Evolutionary conservation across 30 jellyfish, hydroid and myxozoan genomes (phyloP).

Genomic region (Chrysaora quinquecirrha): DNA sequence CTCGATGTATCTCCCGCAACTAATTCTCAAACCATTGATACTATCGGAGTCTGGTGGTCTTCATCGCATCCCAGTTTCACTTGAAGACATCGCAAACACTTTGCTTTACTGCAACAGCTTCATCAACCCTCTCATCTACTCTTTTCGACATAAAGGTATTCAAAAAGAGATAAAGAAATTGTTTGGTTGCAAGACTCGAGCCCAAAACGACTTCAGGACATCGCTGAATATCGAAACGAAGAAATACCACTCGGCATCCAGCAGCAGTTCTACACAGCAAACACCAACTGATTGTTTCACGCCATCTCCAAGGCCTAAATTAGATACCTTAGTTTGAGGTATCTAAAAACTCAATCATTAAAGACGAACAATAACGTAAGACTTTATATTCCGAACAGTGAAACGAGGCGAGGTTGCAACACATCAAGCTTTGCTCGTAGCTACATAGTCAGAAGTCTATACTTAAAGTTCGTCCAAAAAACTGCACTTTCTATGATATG

Average conservation of each 20-base stretch:
- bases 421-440: no score
- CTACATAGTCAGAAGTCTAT: no score
- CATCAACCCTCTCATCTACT: conserved; percentile 65
- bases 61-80: conserved; percentile 31
- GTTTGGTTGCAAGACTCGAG: background rate
- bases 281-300: background rate
- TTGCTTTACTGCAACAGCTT: conserved; percentile 75
- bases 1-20: conserved; percentile 69
- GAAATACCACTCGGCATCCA: conserved; percentile 24
- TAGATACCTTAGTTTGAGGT: background rate
- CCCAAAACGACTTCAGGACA: background rate
- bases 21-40: conserved; percentile 58
- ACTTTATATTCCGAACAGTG: no score
- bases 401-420: no score
- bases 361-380: no score
- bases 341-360: background rate
- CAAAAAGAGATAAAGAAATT: conserved; percentile 45
- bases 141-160: conserved; percentile 65
- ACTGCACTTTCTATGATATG: no score
- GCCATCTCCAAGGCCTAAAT: background rate
- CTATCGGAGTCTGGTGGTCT: conserved; percentile 38
- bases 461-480: no score
- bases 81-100: conserved; percentile 66
- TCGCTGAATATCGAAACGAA: conserved; percentile 8
- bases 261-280: conserved; percentile 23